Evolutionary conservation across 2,113 vertebrate genomes (phyloP), one percentile per base, ranked within the genome.

Genomic region (Apteryx mantelli): DNA sequence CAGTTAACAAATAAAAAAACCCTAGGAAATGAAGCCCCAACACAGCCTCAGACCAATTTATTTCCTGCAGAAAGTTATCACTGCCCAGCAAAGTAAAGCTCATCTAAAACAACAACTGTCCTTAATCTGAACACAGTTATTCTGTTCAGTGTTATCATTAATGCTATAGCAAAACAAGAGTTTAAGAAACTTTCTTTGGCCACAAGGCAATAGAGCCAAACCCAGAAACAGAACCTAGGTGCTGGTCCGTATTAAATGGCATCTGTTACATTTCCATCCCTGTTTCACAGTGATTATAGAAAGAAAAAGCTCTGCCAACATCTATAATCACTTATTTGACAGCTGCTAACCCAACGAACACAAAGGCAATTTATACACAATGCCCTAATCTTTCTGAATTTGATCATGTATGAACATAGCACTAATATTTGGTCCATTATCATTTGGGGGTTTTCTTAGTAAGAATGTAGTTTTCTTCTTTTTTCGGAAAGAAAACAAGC

Each of bases 241-340:
- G 89, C 94, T 84, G 96, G 95, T 97, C 97, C 89, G 86, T 71
- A 95, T 73, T 94, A 96, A 95, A 91, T 91, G 95, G 82, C 96
- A 97, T 97, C 95, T 96, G 96, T 94, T 95, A 83, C 85, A 90
- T 96, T 96, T 97, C 97, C 73, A 96, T 94, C 85, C 87, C 82
- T 61, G 81, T 66, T 96, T 95, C 96, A 89, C 94, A 95, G 95
- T 0, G 52, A 95, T 94, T 89, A 61, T 28, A 85, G 85, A 85
- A 94, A 91, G 91, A 65, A 84, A 74, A 75, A 90, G 82, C 88
- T 48, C 75, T 94, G 96, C 96, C 95, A 97, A 86, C 0, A 4
- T 68, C 80, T 91, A 88, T 96, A 95, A 97, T 95, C 97, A 96
- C 94, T 95, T 96, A 97, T 96, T 96, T 97, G 97, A 96, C 94